These are phyloP conservation scores for Myotis findleyi DNA, from an alignment of 2,797 vertebrate genomes.

Conservation along the genomic window DNA sequence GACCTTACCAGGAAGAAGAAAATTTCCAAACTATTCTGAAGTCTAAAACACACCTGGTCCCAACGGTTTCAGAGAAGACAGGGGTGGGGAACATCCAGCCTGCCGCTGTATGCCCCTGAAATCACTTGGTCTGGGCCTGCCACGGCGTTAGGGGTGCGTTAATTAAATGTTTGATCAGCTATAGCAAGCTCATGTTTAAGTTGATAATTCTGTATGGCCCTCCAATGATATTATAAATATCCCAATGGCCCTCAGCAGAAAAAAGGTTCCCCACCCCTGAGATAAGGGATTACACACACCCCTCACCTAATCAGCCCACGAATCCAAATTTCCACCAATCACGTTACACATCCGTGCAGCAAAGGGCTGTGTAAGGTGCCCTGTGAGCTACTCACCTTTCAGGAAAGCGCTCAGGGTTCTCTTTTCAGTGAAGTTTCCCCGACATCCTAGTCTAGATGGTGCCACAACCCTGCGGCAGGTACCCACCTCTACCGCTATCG, in stretches of 20 bases:
- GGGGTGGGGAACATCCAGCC: too few species aligned
- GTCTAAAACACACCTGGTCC: background rate
- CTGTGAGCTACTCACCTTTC: background rate
- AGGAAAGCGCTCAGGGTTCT: constrained; percentile 28
- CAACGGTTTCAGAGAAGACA: background rate
- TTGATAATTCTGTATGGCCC: too few species aligned
- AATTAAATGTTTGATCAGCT: too few species aligned
- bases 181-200: too few species aligned
- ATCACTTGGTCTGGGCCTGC: too few species aligned
- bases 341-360: background rate
- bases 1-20: background rate
- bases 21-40: constrained; percentile 36
- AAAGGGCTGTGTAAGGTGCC: background rate
- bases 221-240: too few species aligned
- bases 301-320: background rate
- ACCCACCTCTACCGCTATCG: background rate
- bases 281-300: background rate
- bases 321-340: constrained; percentile 37
- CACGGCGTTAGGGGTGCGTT: too few species aligned
- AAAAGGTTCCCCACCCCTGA: too few species aligned
- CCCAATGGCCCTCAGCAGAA: too few species aligned
- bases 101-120: too few species aligned
- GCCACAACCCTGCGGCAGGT: background rate
- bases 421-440: background rate
- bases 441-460: background rate